Evolutionary conservation across 2,113 vertebrate genomes (phyloP), one percentile per base, ranked within the genome.

Genomic region (Amazona vittata): DNA sequence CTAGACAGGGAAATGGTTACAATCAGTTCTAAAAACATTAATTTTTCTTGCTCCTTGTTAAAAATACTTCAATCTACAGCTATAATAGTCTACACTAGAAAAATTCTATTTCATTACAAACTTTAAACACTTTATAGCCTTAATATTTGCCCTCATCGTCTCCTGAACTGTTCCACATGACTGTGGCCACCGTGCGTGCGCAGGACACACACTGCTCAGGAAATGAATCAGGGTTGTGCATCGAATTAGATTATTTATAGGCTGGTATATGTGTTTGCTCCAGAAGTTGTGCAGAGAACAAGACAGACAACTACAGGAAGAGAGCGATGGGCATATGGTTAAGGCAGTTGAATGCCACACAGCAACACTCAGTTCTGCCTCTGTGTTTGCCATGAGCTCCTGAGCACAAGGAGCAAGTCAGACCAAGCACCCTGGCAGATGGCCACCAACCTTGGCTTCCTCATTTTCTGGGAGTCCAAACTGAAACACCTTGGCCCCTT

Each of bases 241-340:
- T 89, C 78, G 11, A 87, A 96, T 85, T 37, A 35, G 83, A 94
- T 90, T 94, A 96, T 93, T 96, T 96, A 91, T 92, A 95, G 86
- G 86, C 5, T 77, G 86, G 57, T 81, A 53, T 53, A 85, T 11
- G 6, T 37, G 74, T 70, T 93, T 81, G 57, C 86, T 89, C 55
- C 28, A 92, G 31, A 65, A 95, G 59, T 87, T 93, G 49, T 59
- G 41, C 82, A 3, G 41, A 87, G 89, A 89, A 87, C 80, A 78
- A 76, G 89, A 69, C 77, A 89, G 86, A 90, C 89, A 91, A 63
- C 81, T 96, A 57, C 96, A 96, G 96, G 96, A 97, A 97, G 91
- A 90, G 59, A 83, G 91, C 13, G 3, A 87, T 73, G 77, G 83
- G 77, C 92, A 71, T 96, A 95, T 85, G 96, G 96, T 97, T 96